Conservation (phyloP, 2,888 invertebrate species). For the Epiperipatus broadwayi region DNA sequence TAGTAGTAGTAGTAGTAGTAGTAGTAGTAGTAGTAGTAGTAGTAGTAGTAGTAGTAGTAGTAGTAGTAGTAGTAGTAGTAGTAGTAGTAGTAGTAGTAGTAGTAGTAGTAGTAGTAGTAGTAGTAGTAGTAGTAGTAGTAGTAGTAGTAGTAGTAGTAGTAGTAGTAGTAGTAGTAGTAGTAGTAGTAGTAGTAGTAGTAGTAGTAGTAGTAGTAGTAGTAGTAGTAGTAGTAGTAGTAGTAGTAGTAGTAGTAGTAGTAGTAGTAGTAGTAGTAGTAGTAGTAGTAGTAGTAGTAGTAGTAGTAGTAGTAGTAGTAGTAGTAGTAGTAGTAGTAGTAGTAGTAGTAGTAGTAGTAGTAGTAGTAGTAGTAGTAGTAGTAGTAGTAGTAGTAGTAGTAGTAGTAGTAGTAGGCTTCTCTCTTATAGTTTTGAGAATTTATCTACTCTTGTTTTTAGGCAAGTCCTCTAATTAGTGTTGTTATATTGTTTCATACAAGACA, state of each 20-base stretch:
- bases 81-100: conserved; percentile 3
- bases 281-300: not conserved
- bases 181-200: conserved; percentile 3
- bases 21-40: conserved; percentile 3
- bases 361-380: conserved; percentile 3
- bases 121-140: not conserved
- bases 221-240: not conserved
- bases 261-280: conserved; percentile 3
- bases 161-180: not conserved
- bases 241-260: not conserved
- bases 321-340: conserved; percentile 3
- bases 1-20: conserved; percentile 3
- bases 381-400: conserved; percentile 3
- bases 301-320: conserved; percentile 3
- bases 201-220: not conserved
- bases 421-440: too few relatives aligned
- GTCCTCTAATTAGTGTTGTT: too few relatives aligned
- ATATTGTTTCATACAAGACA: too few relatives aligned
- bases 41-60: conserved; percentile 3
- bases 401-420: not conserved
- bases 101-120: conserved; percentile 3
- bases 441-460: too few relatives aligned
- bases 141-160: not conserved
- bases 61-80: conserved; percentile 3
- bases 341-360: conserved; percentile 3